Base-by-base conservation (phyloP, 2,888 invertebrate genomes). In the Tetragnatha montana region DNA sequence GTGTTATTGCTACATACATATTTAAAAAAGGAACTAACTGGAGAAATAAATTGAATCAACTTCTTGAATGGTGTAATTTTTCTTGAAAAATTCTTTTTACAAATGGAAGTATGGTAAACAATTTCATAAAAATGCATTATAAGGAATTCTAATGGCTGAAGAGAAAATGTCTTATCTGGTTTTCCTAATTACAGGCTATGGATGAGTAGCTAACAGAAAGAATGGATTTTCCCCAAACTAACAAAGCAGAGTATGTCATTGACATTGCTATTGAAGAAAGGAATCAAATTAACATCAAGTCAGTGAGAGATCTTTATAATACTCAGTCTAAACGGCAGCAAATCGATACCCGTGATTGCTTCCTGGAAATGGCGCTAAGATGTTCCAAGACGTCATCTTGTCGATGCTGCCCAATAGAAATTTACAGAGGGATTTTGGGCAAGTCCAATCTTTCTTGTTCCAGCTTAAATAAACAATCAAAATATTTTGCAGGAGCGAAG, bases 1-100 rank as follows among this genome's bases (percentile, higher is more conserved):
- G 71, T 73, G 73, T 90, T 90, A 87, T 90, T 87, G 90, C 90
- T 90, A 87, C 87, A 90, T 87, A 90, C 87, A 87, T 82, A 81
- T 69, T 74, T 83, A 83, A 69, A 89, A 86, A 81, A 74, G 19
- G 50, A 74, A 82, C 86, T 84, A 81, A 89, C 80, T 47, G 60
- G 60, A 17, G 12, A 60, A 60, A 17, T 17, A 60, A 60, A 17
- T 60, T 4, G 17, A 60, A 60, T 10, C 60, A 60, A 60, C 17
- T 60, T 60, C 60, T 17, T 60, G 12, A 8, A 60, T 12, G 60
- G 60, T 12, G 6, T 60, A 60, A 8, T 60, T 60, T 80, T 74
- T 82, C 85, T 78, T 74, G 35, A 86, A 86, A 83, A 76, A 81
- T 85, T 82, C 80, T 8, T 60, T 84, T 87, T 83, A 90, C 90